Conservation (phyloP, 2,888 invertebrate species). For the Campoplex capitator region DNA sequence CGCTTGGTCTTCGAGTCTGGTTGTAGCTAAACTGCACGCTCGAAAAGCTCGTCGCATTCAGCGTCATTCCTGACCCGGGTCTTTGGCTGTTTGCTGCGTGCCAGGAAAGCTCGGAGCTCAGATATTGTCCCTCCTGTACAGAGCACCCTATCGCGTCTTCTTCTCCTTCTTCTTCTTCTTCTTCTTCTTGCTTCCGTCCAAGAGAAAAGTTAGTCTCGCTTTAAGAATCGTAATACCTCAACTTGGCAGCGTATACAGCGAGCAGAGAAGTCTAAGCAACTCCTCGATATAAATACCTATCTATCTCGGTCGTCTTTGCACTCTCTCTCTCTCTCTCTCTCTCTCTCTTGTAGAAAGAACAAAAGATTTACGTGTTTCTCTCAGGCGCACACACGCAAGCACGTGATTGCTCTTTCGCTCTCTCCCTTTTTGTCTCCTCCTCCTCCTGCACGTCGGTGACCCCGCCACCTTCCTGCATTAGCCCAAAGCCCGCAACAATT, state of each 20-base stretch:
- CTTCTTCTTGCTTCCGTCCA: slow-evolving; percentile 53
- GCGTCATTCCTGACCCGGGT: slow-evolving; percentile 65
- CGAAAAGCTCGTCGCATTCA: slow-evolving; percentile 62
- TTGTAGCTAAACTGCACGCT: slow-evolving; percentile 59
- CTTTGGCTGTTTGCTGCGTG: slow-evolving; percentile 57
- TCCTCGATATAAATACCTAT: slow-evolving; percentile 70
- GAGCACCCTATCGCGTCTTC: slow-evolving; percentile 30
- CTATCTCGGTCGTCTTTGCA: slow-evolving; percentile 67
- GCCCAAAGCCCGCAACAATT: not conserved
- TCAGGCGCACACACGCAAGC: slow-evolving; percentile 1
- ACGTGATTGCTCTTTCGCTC: slow-evolving; percentile 25
- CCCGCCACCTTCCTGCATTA: not conserved
- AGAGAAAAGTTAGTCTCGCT: slow-evolving; percentile 50
- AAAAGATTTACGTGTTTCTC: slow-evolving; percentile 62
- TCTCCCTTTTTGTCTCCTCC: slow-evolving; percentile 2
- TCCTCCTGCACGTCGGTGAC: not conserved
- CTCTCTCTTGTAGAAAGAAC: slow-evolving; percentile 58
- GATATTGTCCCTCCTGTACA: slow-evolving; percentile 48
- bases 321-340: not conserved
- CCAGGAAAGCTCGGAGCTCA: slow-evolving; percentile 54
- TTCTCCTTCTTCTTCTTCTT: slow-evolving; percentile 44
- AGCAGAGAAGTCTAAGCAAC: slow-evolving; percentile 59
- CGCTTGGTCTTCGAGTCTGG: slow-evolving; percentile 44
- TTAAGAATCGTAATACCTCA: slow-evolving; percentile 55
- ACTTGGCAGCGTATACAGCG: slow-evolving; percentile 41